Evolutionary conservation across 2,113 vertebrate genomes (phyloP), one percentile per base, ranked within the genome.

Genomic region (Hiodon alosoides): DNA sequence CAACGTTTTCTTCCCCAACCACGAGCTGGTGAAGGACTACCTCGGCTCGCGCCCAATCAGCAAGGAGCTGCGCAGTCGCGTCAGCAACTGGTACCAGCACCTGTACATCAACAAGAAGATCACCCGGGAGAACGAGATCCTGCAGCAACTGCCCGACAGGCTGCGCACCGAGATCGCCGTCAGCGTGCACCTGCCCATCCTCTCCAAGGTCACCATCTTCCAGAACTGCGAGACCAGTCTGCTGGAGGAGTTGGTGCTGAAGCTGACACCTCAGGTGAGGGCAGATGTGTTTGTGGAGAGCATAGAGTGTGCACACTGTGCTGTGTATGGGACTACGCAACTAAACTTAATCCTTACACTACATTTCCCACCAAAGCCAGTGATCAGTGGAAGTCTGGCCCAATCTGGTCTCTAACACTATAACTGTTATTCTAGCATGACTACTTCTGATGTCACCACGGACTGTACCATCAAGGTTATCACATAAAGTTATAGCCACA

Each of bases 141-240:
- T 98, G 75, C 81, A 81, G 85, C 87, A 90, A 74, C 86, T 98
- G 65, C 94, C 96, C 0, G 75, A 83, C 51, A 90, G 90, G 11
- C 87, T 98, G 81, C 87, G 89, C 70, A 95, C 94, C 0, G 92
- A 94, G 81, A 94, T 98, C 11, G 94, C 90, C 0, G 92, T 95
- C 60, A 94, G 93, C 0, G 94, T 97, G 16, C 95, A 96, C 83
- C 83, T 96, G 51, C 83, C 92, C 50, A 94, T 89, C 0, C 90
- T 97, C n/a, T 94, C 93, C 48, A 92, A 93, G 16, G 96, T 98
- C 2, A 91, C 90, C 77, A 94, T 98, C 79, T 98, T 98, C 88
- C 93, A 92, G 82, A 85, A 86, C 87, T 98, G 96, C 51, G 95
- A 96, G 83, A 92, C 65, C 5, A 90, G 94, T 10, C 87, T 98